phyloP scores from a whole-genome alignment of 1,140 invertebrate genomes.

The Helicoverpa zea region DNA sequence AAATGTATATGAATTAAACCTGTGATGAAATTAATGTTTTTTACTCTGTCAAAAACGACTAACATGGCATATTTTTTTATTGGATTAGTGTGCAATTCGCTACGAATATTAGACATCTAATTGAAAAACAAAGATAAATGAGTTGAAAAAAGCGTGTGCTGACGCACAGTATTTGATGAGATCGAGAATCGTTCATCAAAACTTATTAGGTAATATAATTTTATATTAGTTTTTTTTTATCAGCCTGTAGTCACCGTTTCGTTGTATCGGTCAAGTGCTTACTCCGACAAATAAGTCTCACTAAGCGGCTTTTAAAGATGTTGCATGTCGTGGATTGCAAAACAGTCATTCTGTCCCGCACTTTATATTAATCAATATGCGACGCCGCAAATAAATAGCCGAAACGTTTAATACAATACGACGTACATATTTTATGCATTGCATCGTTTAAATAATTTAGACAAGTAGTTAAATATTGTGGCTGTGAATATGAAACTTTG shows the following conservation, averaged over 20 bases:
- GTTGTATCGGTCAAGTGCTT: background rate
- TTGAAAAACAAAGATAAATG: background rate
- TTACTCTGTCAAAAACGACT: too few species aligned
- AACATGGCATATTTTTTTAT: too few species aligned
- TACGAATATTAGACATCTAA: background rate
- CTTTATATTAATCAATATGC: constrained; percentile 33
- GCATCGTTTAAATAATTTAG: background rate
- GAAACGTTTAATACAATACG: constrained; percentile 10
- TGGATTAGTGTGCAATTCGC: background rate
- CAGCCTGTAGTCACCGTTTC: background rate
- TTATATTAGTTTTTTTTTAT: background rate
- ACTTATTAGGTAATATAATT: background rate
- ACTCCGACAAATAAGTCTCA: background rate
- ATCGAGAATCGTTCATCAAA: background rate
- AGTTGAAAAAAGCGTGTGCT: background rate
- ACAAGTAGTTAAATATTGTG: background rate
- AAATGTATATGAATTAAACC: constrained; percentile 21
- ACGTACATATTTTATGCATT: background rate
- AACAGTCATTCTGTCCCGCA: background rate
- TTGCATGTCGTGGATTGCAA: background rate
- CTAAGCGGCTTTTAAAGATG: constrained; percentile 26
- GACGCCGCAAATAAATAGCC: constrained; percentile 9
- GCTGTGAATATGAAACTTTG: background rate
- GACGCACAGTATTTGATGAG: background rate
- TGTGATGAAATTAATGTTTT: background rate